These are phyloP conservation scores for Lasius platythorax DNA, from an alignment of 2,888 invertebrate genomes.

Conservation along the genomic window DNA sequence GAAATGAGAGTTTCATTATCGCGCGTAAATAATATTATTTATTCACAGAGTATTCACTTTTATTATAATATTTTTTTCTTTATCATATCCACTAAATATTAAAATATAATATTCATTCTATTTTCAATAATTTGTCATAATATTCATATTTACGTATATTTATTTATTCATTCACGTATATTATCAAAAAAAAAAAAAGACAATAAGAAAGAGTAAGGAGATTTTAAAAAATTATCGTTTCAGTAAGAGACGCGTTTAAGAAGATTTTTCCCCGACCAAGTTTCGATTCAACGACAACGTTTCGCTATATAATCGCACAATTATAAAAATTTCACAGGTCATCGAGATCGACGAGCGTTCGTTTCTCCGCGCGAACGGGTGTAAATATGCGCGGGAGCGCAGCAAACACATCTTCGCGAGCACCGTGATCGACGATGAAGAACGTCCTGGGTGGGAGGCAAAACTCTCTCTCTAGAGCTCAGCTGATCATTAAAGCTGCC, in stretches of 20 bases:
- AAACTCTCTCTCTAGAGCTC: constrained; percentile 81
- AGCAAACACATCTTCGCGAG: background rate
- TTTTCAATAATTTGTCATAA: background rate
- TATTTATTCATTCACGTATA: background rate
- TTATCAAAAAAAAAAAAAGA: background rate
- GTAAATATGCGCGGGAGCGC: constrained; percentile 39
- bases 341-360: background rate
- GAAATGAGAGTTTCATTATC: background rate
- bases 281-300: background rate
- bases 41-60: background rate
- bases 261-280: background rate
- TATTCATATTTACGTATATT: no score
- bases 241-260: background rate
- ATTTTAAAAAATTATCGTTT: background rate
- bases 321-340: constrained; percentile 3
- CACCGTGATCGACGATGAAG: constrained; percentile 51
- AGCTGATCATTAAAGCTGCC: constrained; percentile 82
- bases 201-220: no score
- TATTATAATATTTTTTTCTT: background rate
- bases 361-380: background rate
- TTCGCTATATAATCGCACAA: background rate
- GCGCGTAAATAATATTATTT: background rate
- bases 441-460: constrained; percentile 77
- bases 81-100: background rate
- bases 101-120: background rate